Base-by-base conservation (phyloP, 2,113 vertebrate genomes). In the Ivindomyrus marchei region DNA sequence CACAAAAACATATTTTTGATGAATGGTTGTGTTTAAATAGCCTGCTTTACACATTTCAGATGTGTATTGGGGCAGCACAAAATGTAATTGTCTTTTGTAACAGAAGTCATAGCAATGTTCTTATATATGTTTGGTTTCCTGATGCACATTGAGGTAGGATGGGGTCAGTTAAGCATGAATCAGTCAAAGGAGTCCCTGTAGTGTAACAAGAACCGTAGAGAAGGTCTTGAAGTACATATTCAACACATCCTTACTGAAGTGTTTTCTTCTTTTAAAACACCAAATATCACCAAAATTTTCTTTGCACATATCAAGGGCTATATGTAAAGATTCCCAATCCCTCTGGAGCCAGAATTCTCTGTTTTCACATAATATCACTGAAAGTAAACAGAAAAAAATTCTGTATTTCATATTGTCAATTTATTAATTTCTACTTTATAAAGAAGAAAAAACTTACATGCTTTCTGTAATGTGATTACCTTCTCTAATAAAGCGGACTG, bases 1-100 rank as follows among this genome's bases (percentile, higher is more conserved):
- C 83, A 85, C 83, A 47, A 85, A 47, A 47, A 46, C 83, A 47
- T 85, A 85, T 47, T 85, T 85, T 85, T 85, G 83, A 85, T 85
- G 83, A 85, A 85, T 85, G 83, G 21, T 47, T 85, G 83, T 42
- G 21, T 47, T 85, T 85, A 85, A 85, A 85, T 85, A 46, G 83
- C 36, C 83, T 85, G 83, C 39, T 85, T 85, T 47, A 47, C 83
- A 85, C 45, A 85, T 85, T 42, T 85, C 83, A 46, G 45, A 24
- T 85, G 83, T 85, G 17, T 85, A 85, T 85, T 49, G 83, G 45
- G 83, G 42, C 83, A 85, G 45, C 83, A 11, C 8, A 85, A 46
- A 85, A 85, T 47, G 83, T 85, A 85, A 85, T 85, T 85, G 83
- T 85, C 83, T 85, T 85, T 85, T 39, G 39, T 47, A 46, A 47